Evolutionary conservation across 2,113 vertebrate genomes (phyloP).

Genomic region (Hippocampus mohnikei): DNA sequence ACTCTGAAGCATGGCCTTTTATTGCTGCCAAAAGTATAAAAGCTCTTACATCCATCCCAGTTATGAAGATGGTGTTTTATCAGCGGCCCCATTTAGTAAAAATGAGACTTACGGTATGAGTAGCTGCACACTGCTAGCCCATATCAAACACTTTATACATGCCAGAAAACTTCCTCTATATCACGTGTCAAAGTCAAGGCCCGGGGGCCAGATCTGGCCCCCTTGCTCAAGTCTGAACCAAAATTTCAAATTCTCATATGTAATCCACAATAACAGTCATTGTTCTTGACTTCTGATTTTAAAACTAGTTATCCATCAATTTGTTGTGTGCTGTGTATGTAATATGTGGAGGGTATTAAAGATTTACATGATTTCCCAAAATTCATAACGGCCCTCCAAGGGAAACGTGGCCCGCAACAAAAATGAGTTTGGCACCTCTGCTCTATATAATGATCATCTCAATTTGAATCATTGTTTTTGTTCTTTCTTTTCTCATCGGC

Average conservation of each 20-base stretch:
- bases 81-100: conserved; percentile 47
- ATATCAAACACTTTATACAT: conserved; percentile 31
- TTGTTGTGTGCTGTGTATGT: too few species aligned
- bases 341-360: too few species aligned
- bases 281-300: too few species aligned
- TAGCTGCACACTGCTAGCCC: conserved; percentile 16
- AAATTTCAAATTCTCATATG: too few species aligned
- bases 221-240: too few species aligned
- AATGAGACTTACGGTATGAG: conserved; percentile 28
- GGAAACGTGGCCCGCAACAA: too few species aligned
- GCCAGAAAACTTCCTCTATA: neutral
- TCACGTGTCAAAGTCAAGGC: neutral
- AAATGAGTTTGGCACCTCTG: too few species aligned
- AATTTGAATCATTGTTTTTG: neutral
- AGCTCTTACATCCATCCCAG: conserved; percentile 31
- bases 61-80: conserved; percentile 43
- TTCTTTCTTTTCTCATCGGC: neutral
- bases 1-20: conserved; percentile 36
- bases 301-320: too few species aligned
- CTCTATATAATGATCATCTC: conserved; percentile 10
- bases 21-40: conserved; percentile 53
- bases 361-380: too few species aligned
- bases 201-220: too few species aligned
- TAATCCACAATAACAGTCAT: too few species aligned
- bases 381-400: too few species aligned